These are phyloP conservation scores for Dolichomitus sp. DNA, from an alignment of 2,888 invertebrate genomes.

Conservation along the genomic window DNA sequence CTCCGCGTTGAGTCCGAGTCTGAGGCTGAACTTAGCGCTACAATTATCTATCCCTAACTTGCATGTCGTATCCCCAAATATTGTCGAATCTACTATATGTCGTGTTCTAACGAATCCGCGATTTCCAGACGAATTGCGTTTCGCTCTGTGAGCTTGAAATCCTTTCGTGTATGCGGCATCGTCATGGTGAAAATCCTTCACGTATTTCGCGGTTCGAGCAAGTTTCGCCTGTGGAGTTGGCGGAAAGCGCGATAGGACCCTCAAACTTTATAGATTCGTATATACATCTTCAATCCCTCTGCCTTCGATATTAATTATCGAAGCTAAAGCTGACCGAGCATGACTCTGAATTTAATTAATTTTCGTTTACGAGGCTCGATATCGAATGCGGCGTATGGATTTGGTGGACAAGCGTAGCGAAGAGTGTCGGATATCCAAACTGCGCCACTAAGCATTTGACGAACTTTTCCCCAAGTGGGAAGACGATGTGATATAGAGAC, in stretches of 20 bases:
- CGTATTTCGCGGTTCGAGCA: conserved; percentile 67
- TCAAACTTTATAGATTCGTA: conserved; percentile 29
- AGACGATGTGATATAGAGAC: conserved; percentile 19
- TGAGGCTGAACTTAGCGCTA: conserved; percentile 7
- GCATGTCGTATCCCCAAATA: conserved; percentile 23
- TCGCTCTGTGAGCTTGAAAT: background rate
- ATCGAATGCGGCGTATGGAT: conserved; percentile 10
- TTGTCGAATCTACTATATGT: conserved; percentile 4
- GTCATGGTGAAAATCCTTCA: conserved; percentile 64
- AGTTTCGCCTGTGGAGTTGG: conserved; percentile 68
- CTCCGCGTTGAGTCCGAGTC: conserved; percentile 55
- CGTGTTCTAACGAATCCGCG: conserved; percentile 1
- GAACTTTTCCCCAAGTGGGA: conserved; percentile 67
- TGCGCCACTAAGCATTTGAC: conserved; percentile 68
- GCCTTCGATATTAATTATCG: conserved; percentile 60
- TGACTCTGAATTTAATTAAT: conserved; percentile 64
- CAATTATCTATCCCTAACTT: conserved; percentile 5
- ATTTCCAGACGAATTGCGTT: conserved; percentile 12
- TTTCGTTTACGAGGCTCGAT: conserved; percentile 42
- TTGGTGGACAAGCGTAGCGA: conserved; percentile 52
- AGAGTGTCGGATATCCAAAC: conserved; percentile 60
- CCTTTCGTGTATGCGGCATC: conserved; percentile 39
- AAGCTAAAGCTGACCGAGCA: conserved; percentile 58
- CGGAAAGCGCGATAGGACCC: conserved; percentile 72
- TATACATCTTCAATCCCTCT: conserved; percentile 22